Percentiles rank a stretch among this genome's conserved stretches.
Evolutionary conservation across 2,888 invertebrate genomes (phyloP).

Genomic region (Oligia strigilis): DNA sequence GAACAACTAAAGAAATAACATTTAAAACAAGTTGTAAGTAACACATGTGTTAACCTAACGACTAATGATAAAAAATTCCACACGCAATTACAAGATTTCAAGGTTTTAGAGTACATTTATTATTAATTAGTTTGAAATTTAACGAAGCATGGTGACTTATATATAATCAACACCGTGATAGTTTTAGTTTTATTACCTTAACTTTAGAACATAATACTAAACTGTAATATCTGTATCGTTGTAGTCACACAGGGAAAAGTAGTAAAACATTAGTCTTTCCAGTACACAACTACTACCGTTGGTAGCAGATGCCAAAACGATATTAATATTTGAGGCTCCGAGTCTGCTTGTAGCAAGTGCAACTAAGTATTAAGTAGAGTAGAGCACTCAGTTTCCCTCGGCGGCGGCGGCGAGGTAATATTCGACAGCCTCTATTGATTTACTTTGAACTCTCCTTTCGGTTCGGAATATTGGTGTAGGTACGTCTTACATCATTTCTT

Average conservation of each 20-base stretch:
- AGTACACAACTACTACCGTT: slow-evolving; percentile 34
- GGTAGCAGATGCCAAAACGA: slow-evolving; percentile 54
- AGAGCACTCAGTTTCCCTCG: slow-evolving; percentile 30
- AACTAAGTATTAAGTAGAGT: slow-evolving; percentile 46
- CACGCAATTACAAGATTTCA: slow-evolving; percentile 50
- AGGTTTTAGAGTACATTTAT: slow-evolving; percentile 50
- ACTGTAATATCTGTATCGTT: slow-evolving; percentile 12
- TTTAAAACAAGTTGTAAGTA: slow-evolving; percentile 39
- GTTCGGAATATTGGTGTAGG: not conserved
- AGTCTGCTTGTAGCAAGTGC: slow-evolving; percentile 38
- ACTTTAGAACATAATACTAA: slow-evolving; percentile 26
- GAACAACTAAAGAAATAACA: slow-evolving; percentile 48
- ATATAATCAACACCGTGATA: slow-evolving; percentile 7
- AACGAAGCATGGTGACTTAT: slow-evolving; percentile 54
- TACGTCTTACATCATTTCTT: not conserved
- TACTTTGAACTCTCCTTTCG: slow-evolving; percentile 15
- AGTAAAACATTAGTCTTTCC: slow-evolving; percentile 42
- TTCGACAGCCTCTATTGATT: slow-evolving; percentile 24
- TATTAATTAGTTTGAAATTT: slow-evolving; percentile 54
- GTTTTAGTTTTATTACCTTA: slow-evolving; percentile 8
- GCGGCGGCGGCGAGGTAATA: slow-evolving; percentile 22
- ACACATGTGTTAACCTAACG: slow-evolving; percentile 50
- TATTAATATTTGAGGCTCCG: slow-evolving; percentile 58
- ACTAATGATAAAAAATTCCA: slow-evolving; percentile 44
- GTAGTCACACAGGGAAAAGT: not conserved